phyloP scores from a whole-genome alignment of 1,140 invertebrate genomes.

The Idris sp. region DNA sequence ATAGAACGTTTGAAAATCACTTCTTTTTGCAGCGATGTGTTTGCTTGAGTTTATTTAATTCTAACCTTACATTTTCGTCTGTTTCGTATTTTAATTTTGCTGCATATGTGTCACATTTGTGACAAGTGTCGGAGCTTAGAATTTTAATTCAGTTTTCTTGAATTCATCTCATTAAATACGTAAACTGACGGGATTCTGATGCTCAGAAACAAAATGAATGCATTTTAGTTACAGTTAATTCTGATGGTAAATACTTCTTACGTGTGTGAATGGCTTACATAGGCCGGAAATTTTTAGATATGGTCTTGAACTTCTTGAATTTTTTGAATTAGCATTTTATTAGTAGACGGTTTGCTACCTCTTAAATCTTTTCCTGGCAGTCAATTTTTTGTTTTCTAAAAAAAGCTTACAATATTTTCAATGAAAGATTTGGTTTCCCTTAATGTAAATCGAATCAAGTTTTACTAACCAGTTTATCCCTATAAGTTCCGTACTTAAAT shows the following conservation, averaged over 20 bases:
- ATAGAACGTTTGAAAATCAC: too few relatives aligned
- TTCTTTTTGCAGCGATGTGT: too few relatives aligned
- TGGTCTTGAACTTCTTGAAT: constrained; percentile 11
- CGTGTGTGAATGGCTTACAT: constrained; percentile 3
- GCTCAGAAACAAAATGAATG: too few relatives aligned
- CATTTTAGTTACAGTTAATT: too few relatives aligned
- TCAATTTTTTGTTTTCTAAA: background rate
- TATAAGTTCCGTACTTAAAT: constrained; percentile 2
- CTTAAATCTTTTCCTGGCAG: background rate
- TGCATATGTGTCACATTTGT: too few relatives aligned
- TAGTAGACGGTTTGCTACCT: too few relatives aligned
- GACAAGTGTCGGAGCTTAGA: constrained; percentile 3
- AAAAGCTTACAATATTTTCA: constrained; percentile 1
- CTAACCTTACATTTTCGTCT: background rate
- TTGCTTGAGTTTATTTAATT: background rate
- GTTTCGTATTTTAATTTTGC: constrained; percentile 4
- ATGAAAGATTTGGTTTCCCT: constrained; percentile 13
- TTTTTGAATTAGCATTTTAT: too few relatives aligned
- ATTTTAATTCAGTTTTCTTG: background rate
- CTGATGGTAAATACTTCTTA: constrained; percentile 1
- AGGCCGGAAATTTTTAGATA: constrained; percentile 26
- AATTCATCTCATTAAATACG: too few relatives aligned
- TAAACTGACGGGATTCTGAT: too few relatives aligned
- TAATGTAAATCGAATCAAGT: constrained; percentile 6
- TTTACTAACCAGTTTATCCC: constrained; percentile 5